Percentiles rank a stretch among this genome's conserved stretches.
phyloP scores from a whole-genome alignment of 1,140 invertebrate genomes.

The Drosophila elegans region DNA sequence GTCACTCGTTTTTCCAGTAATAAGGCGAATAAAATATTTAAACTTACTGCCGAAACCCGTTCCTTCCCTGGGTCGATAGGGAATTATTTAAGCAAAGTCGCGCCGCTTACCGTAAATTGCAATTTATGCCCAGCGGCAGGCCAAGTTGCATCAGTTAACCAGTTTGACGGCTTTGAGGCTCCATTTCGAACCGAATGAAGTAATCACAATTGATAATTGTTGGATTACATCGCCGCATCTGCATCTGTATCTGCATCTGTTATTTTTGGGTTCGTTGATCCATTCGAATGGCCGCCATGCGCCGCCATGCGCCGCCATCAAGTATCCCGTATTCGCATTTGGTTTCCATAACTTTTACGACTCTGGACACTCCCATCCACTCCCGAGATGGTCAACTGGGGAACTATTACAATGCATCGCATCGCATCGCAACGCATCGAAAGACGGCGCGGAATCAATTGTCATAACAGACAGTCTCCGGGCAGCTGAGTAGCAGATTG shows the following conservation, averaged over 20 bases:
- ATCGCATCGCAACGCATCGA: constrained; percentile 16
- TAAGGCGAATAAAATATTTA: constrained; percentile 42
- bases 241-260: constrained; percentile 37
- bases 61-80: constrained; percentile 32
- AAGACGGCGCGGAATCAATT: constrained; percentile 50
- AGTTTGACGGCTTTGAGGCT: constrained; percentile 21
- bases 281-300: constrained; percentile 45
- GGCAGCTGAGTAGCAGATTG: constrained; percentile 36
- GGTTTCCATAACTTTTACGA: constrained; percentile 61
- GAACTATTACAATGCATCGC: constrained; percentile 40
- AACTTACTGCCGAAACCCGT: constrained; percentile 67
- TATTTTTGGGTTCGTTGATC: constrained; percentile 62
- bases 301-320: constrained; percentile 22
- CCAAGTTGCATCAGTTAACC: constrained; percentile 32
- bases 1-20: constrained; percentile 19
- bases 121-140: constrained; percentile 68
- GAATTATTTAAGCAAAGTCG: constrained; percentile 40
- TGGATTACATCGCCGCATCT: constrained; percentile 15
- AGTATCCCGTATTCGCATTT: constrained; percentile 50
- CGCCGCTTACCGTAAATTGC: constrained; percentile 71
- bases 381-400: constrained; percentile 27
- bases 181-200: constrained; percentile 52
- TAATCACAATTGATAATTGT: constrained; percentile 51
- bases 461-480: constrained; percentile 43
- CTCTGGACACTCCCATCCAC: constrained; percentile 36